Percentiles rank a stretch among this genome's conserved stretches.
Evolutionary conservation across 2,797 vertebrate genomes (phyloP).

Genomic region (Poecilia wingei): DNA sequence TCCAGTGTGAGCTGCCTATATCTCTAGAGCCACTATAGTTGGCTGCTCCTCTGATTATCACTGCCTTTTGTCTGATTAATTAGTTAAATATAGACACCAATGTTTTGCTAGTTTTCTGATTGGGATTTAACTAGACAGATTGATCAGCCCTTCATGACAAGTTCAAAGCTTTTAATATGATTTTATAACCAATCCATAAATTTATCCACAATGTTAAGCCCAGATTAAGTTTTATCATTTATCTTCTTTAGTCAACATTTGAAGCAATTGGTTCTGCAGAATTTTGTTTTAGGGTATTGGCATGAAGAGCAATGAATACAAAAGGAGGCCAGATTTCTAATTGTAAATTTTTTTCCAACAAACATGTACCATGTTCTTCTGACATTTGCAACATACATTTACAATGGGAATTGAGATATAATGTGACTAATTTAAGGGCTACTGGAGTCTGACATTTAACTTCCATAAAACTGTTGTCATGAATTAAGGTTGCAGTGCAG

Average conservation of each 20-base stretch:
- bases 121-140: background rate
- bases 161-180: background rate
- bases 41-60: background rate
- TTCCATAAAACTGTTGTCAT: background rate
- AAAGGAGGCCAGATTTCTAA: background rate
- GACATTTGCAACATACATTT: background rate
- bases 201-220: background rate
- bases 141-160: background rate
- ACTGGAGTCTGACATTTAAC: background rate
- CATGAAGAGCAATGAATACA: background rate
- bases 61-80: background rate
- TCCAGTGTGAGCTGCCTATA: background rate
- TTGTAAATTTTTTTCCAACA: background rate
- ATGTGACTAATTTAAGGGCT: background rate
- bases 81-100: background rate
- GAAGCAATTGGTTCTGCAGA: background rate
- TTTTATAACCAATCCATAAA: slow-evolving; percentile 1
- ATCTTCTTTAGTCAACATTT: background rate
- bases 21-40: background rate
- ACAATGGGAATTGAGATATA: background rate
- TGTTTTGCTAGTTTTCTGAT: background rate
- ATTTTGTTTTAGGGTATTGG: background rate
- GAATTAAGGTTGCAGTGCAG: background rate
- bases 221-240: background rate
- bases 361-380: background rate